Percentiles rank a stretch among this genome's conserved stretches.
Conservation (phyloP, 2,113 vertebrate species). For the Gallinago undulata region DNA sequence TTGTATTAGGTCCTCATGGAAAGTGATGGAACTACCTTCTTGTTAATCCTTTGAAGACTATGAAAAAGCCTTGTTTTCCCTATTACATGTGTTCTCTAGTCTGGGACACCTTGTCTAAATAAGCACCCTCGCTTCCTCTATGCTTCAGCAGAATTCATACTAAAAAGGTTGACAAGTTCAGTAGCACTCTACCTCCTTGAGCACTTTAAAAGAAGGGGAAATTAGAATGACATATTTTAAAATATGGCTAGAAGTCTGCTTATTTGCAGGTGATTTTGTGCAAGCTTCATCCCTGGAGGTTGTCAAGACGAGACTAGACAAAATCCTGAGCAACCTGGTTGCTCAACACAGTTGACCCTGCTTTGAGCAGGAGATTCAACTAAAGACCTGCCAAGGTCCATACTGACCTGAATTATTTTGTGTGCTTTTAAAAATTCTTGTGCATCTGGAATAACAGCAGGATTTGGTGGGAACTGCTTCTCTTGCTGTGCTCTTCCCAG, state of each 20-base stretch:
- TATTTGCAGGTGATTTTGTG: not conserved
- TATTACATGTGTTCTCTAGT: not conserved
- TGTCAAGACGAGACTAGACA: not conserved
- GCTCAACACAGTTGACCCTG: not conserved
- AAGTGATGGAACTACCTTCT: not conserved
- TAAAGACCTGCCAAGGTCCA: not conserved
- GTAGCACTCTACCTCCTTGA: not conserved
- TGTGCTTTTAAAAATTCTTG: not conserved
- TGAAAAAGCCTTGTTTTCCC: not conserved
- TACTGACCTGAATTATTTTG: not conserved
- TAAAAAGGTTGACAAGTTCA: not conserved
- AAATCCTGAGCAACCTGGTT: not conserved
- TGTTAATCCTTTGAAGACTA: not conserved
- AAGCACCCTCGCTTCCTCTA: not conserved
- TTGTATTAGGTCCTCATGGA: not conserved
- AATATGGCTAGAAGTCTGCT: not conserved
- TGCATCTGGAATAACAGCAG: not conserved
- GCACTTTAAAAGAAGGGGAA: not conserved
- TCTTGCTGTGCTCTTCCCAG: not conserved
- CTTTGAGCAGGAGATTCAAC: not conserved
- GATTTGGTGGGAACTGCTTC: not conserved
- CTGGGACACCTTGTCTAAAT: not conserved
- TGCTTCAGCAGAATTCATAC: not conserved
- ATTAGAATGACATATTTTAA: not conserved
- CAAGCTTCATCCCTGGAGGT: not conserved